Conservation (phyloP, 2,113 vertebrate genomes). For the Eonycteris spelaea region DNA sequence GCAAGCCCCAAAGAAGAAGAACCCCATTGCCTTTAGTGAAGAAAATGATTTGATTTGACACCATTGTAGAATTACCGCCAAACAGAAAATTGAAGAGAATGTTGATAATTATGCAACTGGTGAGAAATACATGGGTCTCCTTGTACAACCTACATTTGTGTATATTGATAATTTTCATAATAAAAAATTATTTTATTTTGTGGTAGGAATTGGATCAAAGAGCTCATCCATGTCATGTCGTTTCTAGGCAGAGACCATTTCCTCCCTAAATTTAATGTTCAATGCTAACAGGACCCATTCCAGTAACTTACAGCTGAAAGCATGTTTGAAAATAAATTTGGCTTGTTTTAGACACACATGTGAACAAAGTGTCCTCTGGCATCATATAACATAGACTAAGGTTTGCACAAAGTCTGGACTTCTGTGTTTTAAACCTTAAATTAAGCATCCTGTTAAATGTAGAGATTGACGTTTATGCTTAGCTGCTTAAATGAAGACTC, state of each 20-base stretch:
- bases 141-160: background rate
- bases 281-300: background rate
- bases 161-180: background rate
- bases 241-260: background rate
- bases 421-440: conserved; percentile 44
- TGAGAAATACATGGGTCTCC: background rate
- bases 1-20: background rate
- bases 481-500: conserved; percentile 46
- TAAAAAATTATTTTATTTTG: conserved; percentile 17
- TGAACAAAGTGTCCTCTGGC: background rate
- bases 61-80: background rate
- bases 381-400: background rate
- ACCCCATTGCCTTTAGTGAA: background rate
- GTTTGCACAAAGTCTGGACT: background rate
- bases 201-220: background rate
- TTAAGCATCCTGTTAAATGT: background rate
- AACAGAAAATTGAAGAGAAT: background rate
- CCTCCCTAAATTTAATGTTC: background rate
- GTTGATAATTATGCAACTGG: background rate
- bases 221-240: background rate
- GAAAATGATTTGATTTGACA: background rate
- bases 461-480: conserved; percentile 20
- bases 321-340: conserved; percentile 1
- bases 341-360: background rate
- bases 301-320: background rate